Evolutionary conservation across 2,888 invertebrate genomes (phyloP).

Genomic region (Leptodirus hochenwartii): DNA sequence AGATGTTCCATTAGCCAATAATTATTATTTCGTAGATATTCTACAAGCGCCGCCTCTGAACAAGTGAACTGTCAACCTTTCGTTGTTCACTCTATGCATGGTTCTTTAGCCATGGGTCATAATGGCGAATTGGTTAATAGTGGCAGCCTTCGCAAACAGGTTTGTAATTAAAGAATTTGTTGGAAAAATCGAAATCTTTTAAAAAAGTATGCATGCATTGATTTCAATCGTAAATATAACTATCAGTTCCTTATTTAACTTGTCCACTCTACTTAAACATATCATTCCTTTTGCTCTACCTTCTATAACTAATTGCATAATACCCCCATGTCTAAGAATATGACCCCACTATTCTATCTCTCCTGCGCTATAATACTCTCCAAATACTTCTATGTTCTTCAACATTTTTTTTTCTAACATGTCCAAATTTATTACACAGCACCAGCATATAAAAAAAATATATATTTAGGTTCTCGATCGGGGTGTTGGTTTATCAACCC

Average conservation of each 20-base stretch:
- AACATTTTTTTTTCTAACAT: no score
- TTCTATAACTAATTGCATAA: no score
- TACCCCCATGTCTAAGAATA: no score
- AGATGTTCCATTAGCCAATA: background rate
- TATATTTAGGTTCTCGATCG: constrained; percentile 60
- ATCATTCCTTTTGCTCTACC: no score
- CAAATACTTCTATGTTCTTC: no score
- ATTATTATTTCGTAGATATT: constrained; percentile 37
- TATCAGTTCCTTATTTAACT: constrained; percentile 4
- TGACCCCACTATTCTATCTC: no score
- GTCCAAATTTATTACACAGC: constrained; percentile 3
- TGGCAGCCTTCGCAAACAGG: constrained; percentile 69
- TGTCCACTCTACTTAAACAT: no score
- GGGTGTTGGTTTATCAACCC: constrained; percentile 89
- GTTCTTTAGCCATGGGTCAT: constrained; percentile 87
- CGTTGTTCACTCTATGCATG: constrained; percentile 92
- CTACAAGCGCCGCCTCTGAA: constrained; percentile 87
- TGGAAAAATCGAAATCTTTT: no score
- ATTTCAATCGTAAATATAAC: no score
- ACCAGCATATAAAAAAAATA: constrained; percentile 2
- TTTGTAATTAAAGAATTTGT: constrained; percentile 23
- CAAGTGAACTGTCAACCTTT: constrained; percentile 93
- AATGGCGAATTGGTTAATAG: constrained; percentile 97
- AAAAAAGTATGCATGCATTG: no score
- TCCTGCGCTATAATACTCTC: no score